phyloP scores from a whole-genome alignment of 2,888 invertebrate species.

The Hetaerina titia region DNA sequence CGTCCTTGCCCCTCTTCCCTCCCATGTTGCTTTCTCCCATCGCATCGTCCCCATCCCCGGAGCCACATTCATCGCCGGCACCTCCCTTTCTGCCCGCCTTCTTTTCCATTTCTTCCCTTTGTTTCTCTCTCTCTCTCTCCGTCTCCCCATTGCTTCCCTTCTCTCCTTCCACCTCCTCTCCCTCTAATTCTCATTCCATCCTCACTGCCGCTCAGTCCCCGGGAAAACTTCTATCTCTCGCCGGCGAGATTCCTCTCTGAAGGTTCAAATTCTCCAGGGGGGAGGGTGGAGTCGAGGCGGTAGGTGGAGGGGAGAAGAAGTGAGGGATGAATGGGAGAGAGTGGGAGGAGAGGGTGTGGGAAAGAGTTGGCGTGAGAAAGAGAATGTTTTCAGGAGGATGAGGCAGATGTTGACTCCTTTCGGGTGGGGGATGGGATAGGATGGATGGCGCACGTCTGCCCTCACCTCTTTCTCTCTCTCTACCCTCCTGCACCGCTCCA shows the following conservation, averaged over 20 bases:
- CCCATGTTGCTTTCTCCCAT: background rate
- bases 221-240: conserved; percentile 18
- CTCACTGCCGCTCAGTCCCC: background rate
- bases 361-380: no score
- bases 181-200: background rate
- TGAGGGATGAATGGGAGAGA: background rate
- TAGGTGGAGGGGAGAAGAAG: background rate
- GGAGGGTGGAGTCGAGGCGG: no score
- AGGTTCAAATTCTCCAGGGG: conserved; percentile 30
- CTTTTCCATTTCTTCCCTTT: background rate
- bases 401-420: no score
- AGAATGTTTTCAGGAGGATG: no score
- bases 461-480: background rate
- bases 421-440: no score
- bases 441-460: background rate
- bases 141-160: no score
- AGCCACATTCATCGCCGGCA: background rate
- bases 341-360: no score
- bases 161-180: no score
- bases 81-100: background rate
- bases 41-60: background rate
- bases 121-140: background rate
- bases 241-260: background rate
- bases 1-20: background rate
- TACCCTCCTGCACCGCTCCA: background rate